Evolutionary conservation across 1,140 invertebrate genomes (phyloP).

Genomic region (Branchinecta lynchi): DNA sequence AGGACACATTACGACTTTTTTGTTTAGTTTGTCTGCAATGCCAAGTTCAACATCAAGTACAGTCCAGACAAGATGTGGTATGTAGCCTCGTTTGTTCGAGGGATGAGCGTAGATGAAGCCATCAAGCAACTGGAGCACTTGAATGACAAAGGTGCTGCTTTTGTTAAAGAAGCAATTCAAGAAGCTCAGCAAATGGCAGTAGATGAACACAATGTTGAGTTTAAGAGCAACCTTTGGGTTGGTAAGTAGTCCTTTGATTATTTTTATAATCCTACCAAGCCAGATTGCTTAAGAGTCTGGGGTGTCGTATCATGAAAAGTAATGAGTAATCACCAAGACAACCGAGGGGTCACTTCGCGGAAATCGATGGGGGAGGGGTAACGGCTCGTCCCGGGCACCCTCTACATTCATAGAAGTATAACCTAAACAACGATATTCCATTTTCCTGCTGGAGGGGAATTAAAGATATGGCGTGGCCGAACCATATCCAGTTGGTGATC

Average conservation of each 20-base stretch:
- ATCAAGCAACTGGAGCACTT: constrained; percentile 73
- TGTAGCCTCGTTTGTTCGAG: constrained; percentile 63
- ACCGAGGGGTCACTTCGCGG: no score
- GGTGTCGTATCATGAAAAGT: no score
- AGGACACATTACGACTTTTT: no score
- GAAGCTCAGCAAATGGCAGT: constrained; percentile 81
- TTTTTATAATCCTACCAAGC: neutral
- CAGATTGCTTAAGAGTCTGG: no score
- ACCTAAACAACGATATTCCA: no score
- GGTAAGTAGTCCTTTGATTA: constrained; percentile 37
- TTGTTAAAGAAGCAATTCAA: constrained; percentile 59
- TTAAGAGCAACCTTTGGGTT: constrained; percentile 87
- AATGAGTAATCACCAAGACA: no score
- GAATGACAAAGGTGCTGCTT: constrained; percentile 59
- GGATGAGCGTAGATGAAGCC: constrained; percentile 85
- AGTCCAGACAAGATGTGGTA: constrained; percentile 86
- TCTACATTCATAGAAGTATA: no score
- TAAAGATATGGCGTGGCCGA: no score
- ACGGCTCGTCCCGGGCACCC: no score
- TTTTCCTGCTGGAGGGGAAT: no score
- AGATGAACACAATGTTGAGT: constrained; percentile 81
- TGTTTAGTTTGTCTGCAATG: constrained; percentile 66
- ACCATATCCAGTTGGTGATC: no score
- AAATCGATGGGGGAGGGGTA: no score
- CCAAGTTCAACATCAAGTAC: constrained; percentile 68